A percentile compares a stretch with the other conserved stretches of the same genome.
phyloP scores from a whole-genome alignment of 2,888 invertebrate species.

The Cerceris ruficornis region DNA sequence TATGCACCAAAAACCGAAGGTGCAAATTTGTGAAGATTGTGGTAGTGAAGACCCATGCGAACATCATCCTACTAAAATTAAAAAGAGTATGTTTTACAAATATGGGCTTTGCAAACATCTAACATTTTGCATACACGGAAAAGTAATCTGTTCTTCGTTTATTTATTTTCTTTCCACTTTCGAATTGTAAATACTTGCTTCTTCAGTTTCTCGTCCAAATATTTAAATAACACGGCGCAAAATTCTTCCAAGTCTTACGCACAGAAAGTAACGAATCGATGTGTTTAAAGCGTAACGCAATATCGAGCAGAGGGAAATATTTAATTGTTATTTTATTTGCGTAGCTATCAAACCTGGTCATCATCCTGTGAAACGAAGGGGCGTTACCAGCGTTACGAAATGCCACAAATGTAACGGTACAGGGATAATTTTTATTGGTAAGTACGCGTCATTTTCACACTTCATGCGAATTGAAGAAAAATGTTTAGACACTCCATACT shows the following conservation, averaged over 20 bases:
- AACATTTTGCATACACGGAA: too few species aligned
- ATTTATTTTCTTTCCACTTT: too few species aligned
- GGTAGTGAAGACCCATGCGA: slow-evolving; percentile 81
- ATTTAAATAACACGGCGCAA: too few species aligned
- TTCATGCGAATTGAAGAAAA: slow-evolving; percentile 60
- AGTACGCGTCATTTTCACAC: slow-evolving; percentile 58
- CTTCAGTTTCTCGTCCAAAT: too few species aligned
- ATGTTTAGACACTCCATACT: slow-evolving; percentile 46
- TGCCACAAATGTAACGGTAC: slow-evolving; percentile 95
- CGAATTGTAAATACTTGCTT: too few species aligned
- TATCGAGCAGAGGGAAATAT: too few species aligned
- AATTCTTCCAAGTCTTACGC: too few species aligned
- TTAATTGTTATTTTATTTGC: slow-evolving; percentile 31
- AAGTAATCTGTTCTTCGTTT: not conserved
- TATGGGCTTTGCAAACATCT: not conserved
- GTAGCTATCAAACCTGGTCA: slow-evolving; percentile 81
- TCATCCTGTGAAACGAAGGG: slow-evolving; percentile 93
- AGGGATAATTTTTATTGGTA: slow-evolving; percentile 91
- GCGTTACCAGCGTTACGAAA: slow-evolving; percentile 91
- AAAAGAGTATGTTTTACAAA: slow-evolving; percentile 75
- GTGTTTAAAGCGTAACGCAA: too few species aligned
- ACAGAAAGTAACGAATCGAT: too few species aligned
- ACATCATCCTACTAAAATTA: slow-evolving; percentile 80
- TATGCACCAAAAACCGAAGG: slow-evolving; percentile 81
- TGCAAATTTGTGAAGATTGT: slow-evolving; percentile 80